Base-by-base conservation (phyloP, 2,113 vertebrate species). In the Hemiprocne comata region DNA sequence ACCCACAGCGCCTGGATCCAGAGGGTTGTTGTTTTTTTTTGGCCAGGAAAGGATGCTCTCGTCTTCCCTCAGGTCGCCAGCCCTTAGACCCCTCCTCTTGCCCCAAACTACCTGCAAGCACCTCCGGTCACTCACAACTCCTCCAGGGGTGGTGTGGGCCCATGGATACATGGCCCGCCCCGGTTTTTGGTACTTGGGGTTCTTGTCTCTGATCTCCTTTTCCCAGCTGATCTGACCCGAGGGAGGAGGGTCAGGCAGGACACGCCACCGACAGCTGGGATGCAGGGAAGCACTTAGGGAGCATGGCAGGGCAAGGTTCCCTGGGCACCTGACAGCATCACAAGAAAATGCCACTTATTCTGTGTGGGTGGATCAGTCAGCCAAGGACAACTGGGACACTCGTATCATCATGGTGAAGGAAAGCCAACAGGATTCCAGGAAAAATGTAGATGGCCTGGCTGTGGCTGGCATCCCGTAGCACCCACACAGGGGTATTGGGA, bases 221-320 rank as follows among this genome's bases (percentile, higher is more conserved):
- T 42, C 38, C 31, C 72, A 9, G 74, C 42, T 34, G 65, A 33
- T 46, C 42, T 3, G 60, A 34, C 18, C 38, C 3, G 1, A 64
- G 70, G 29, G 87, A 31, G 15, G 83, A 60, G 77, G 79, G 55
- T 29, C 74, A 10, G 44, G 53, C 36, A 42, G 89, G 83, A 42
- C 53, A 20, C 10, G 1, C 0, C 0, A 5, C 46, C 23, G 26
- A 9, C 1, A 0, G 57, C 24, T 10, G 5, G 23, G 4, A 4
- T 77, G 58, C 7, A 2, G n/a, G 40, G 66, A n/a, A 64, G 55
- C 12, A 2, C 55, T 57, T 0, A 6, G 34, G 34, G 38, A 58
- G 20, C 2, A 0, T 0, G 13, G 48, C 61, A 44, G 72, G 83
- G 24, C 54, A 54, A 11, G 2, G 20, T 5, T 58, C 11, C 65